Base-by-base conservation (phyloP, 1,140 invertebrate genomes). In the Papilio glaucus region DNA sequence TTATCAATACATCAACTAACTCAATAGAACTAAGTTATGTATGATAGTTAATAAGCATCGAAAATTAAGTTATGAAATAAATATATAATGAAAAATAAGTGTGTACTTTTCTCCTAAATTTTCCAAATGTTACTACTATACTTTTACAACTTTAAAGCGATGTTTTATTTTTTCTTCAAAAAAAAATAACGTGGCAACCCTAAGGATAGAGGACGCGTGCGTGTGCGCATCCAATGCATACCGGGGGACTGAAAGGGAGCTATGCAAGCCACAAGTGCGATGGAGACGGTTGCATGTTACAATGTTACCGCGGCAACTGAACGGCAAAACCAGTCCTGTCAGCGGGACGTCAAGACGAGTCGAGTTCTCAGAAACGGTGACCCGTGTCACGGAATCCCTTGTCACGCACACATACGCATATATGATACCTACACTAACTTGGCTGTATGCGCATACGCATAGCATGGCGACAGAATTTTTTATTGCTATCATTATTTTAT, bases 331-430 rank as follows among this genome's bases (percentile, higher is more conserved):
- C 90, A 89, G 90, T 92, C 89, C 88, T 91, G 90, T 93, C 91
- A 93, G 85, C 89, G 89, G 87, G 88, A 90, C 86, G 85, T 93
- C 90, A 93, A 91, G 89, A 90, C 88, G 83, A 89, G 85, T 81
- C 85, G 85, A 82, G 84, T 92, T 93, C 91, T 92, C 82, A 85
- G 91, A 93, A 93, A 92, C 85, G 84, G 90, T 93, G 91, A 93
- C 89, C 90, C 83, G 84, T 92, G 91, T 91, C 91, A 92, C 88
- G 91, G 90, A 92, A 93, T 92, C 89, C 89, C 91, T 90, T 80
- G 80, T 76, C 76, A 65, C 81, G 78, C 85, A 85, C 86, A 85
- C 79, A 78, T 77, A 77, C 72, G 29, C 29, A 33, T 33, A 77
- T 73, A 79, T 72, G 74, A 82, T 77, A 74, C 78, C 77, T 73